A percentile compares a stretch with the other conserved stretches of the same genome.
These are phyloP conservation scores for Porites divaricata DNA, from an alignment of 92 coral and sea anemone genomes.

Conservation along the genomic window DNA sequence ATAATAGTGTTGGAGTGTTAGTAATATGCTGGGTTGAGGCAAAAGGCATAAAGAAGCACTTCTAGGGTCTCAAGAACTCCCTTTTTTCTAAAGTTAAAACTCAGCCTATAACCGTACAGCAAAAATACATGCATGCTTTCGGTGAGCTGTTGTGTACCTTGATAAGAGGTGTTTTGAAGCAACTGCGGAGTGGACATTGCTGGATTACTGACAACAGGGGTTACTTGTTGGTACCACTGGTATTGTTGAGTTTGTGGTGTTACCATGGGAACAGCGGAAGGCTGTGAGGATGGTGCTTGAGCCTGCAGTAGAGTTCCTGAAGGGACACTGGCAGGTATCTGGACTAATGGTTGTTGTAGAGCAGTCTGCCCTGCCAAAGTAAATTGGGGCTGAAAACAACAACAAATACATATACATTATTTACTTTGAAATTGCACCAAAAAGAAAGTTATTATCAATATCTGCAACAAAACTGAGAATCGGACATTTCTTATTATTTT, in stretches of 20 bases:
- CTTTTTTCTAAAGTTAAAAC: neutral
- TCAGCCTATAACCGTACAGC: neutral
- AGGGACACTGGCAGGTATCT: constrained; percentile 26
- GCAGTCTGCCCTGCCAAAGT: constrained; percentile 2
- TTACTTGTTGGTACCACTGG: constrained; percentile 38
- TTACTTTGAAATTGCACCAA: no score
- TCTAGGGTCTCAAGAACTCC: no score
- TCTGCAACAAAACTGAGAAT: no score
- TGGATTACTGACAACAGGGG: constrained; percentile 15
- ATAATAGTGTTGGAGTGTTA: no score
- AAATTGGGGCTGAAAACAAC: constrained; percentile 21
- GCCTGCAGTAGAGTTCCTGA: constrained; percentile 1
- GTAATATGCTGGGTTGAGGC: no score
- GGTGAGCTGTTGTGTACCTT: constrained; percentile 2
- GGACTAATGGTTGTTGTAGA: constrained; percentile 8
- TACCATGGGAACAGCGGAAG: constrained; percentile 26
- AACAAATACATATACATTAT: neutral
- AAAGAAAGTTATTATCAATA: no score
- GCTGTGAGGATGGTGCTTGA: constrained; percentile 31
- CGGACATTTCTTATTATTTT: no score
- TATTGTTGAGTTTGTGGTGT: constrained; percentile 24
- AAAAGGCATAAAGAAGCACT: no score
- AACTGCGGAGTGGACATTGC: constrained; percentile 20
- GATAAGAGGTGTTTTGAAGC: constrained; percentile 18
- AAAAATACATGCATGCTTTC: no score